Evolutionary conservation across 1,140 invertebrate genomes (phyloP).

Genomic region (Panagrolaimus sp.): DNA sequence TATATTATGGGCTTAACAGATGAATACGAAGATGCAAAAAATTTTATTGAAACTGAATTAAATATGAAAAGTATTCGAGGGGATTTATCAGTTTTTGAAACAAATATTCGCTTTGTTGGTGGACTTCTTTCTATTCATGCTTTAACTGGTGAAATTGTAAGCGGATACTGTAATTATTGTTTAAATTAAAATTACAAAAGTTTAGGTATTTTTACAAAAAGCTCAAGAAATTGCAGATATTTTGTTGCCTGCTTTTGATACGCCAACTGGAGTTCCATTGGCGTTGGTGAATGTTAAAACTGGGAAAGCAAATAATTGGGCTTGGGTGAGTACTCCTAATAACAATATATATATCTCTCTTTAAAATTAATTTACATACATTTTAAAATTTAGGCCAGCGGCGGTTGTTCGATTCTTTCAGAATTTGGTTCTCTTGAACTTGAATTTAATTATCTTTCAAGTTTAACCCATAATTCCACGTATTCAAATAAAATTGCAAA

Average conservation of each 20-base stretch:
- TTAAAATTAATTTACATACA: no score
- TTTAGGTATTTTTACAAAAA: conserved; percentile 79
- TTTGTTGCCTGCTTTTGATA: conserved; percentile 88
- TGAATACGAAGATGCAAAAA: conserved; percentile 34
- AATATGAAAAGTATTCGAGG: conserved; percentile 31
- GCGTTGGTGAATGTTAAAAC: conserved; percentile 77
- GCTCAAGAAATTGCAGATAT: conserved; percentile 80
- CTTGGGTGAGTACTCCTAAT: no score
- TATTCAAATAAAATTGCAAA: conserved; percentile 76
- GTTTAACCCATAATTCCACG: conserved; percentile 80
- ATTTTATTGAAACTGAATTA: conserved; percentile 39
- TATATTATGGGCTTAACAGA: conserved; percentile 11
- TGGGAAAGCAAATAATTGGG: conserved; percentile 73
- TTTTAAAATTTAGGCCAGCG: no score
- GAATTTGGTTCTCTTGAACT: conserved; percentile 92
- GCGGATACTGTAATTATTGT: no score
- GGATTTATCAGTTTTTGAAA: conserved; percentile 90
- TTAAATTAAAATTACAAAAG: no score
- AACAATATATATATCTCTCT: no score
- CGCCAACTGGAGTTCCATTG: conserved; percentile 90
- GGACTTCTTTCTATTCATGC: conserved; percentile 86
- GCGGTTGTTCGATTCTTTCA: conserved; percentile 86
- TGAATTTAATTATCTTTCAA: conserved; percentile 86
- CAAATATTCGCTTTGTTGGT: conserved; percentile 93
- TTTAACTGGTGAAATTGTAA: conserved; percentile 75